Conservation (phyloP, 2,797 vertebrate genomes). For the Gambelia wislizenii region DNA sequence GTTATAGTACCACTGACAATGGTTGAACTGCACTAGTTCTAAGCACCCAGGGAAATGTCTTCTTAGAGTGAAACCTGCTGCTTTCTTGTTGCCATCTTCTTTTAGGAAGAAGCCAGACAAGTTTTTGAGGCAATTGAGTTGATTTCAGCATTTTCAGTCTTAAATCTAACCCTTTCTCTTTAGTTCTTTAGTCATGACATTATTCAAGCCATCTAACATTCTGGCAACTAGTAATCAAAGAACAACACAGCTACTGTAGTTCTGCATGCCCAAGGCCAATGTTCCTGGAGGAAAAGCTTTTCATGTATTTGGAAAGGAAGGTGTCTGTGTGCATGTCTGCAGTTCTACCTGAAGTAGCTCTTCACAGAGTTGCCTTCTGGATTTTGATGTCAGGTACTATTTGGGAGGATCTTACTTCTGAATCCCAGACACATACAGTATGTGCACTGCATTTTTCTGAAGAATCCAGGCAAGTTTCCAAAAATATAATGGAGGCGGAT, state of each 20-base stretch:
- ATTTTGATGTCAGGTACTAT: not conserved
- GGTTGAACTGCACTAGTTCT: not conserved
- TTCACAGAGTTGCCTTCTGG: not conserved
- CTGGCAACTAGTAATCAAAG: not conserved
- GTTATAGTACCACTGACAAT: not conserved
- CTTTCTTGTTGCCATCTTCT: constrained; percentile 68
- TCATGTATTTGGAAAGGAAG: not conserved
- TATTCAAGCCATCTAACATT: not conserved
- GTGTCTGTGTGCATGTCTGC: not conserved
- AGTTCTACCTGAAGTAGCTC: not conserved
- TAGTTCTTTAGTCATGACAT: not conserved
- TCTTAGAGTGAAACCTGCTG: constrained; percentile 48
- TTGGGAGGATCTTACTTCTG: not conserved
- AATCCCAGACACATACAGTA: not conserved
- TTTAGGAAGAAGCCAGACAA: constrained; percentile 56
- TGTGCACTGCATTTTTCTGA: no score
- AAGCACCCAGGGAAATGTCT: not conserved
- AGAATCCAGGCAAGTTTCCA: not conserved
- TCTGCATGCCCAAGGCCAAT: not conserved
- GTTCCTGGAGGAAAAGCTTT: not conserved
- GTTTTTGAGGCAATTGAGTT: not conserved
- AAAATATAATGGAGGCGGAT: not conserved
- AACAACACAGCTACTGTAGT: no score
- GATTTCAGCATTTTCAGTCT: not conserved
- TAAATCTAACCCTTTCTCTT: not conserved